phyloP scores from a whole-genome alignment of 2,113 vertebrate species.

The Sinocyclocheilus anshuiensis region DNA sequence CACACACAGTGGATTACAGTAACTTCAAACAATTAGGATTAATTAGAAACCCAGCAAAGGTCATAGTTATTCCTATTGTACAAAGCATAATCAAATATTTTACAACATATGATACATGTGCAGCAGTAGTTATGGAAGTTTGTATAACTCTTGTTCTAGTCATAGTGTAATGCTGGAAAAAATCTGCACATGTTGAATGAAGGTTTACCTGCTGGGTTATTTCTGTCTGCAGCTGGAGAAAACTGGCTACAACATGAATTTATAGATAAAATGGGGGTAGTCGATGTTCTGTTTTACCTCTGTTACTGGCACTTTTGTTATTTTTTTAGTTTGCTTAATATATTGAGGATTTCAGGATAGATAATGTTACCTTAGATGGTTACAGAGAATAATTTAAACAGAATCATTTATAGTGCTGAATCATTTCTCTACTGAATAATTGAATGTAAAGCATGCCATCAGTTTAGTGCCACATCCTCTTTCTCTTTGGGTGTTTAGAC shows the following conservation, averaged over 20 bases:
- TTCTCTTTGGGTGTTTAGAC: not conserved
- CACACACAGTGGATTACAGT: not conserved
- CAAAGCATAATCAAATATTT: not conserved
- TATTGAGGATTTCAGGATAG: too few species aligned
- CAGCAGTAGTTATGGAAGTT: not conserved
- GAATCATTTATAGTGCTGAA: not conserved
- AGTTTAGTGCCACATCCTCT: too few species aligned
- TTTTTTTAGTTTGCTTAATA: too few species aligned
- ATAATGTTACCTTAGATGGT: too few species aligned
- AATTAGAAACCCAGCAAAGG: constrained; percentile 17
- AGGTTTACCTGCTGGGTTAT: not conserved
- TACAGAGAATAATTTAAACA: too few species aligned
- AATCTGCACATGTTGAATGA: not conserved
- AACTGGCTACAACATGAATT: not conserved
- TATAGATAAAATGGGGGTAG: not conserved
- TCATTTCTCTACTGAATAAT: not conserved
- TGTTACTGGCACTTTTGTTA: not conserved
- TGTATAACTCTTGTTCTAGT: constrained; percentile 5
- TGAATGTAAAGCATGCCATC: not conserved
- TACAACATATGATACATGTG: constrained; percentile 12
- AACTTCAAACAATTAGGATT: constrained; percentile 11
- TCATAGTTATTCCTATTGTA: not conserved
- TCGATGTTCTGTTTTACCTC: too few species aligned
- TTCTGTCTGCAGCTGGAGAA: not conserved
- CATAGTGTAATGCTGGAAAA: not conserved